Conservation (phyloP, 2,888 invertebrate species). For the Unio pictorum region DNA sequence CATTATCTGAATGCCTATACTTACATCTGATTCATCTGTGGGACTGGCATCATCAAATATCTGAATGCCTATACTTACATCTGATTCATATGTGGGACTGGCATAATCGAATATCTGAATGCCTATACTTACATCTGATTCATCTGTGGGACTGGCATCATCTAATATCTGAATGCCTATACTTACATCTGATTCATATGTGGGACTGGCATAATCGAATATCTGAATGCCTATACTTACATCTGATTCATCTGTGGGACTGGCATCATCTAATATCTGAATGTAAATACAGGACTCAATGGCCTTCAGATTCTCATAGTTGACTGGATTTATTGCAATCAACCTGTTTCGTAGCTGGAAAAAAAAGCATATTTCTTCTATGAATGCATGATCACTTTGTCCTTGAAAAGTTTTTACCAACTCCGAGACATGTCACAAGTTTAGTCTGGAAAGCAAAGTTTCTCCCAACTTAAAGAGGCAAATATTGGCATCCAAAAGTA, state of each 20-base stretch:
- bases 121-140: constrained; percentile 5
- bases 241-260: too few species aligned
- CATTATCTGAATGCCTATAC: background rate
- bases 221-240: too few species aligned
- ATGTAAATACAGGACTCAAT: constrained; percentile 50
- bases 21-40: background rate
- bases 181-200: too few species aligned
- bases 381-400: too few species aligned
- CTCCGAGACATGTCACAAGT: too few species aligned
- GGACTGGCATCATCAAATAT: background rate
- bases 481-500: too few species aligned
- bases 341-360: constrained; percentile 48
- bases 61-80: constrained; percentile 11
- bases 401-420: too few species aligned
- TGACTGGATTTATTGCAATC: constrained; percentile 52
- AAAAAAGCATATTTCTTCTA: background rate
- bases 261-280: too few species aligned
- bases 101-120: constrained; percentile 21
- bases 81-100: constrained; percentile 20
- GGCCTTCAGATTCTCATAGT: constrained; percentile 43
- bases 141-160: too few species aligned
- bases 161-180: constrained; percentile 4
- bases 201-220: too few species aligned
- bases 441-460: too few species aligned
- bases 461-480: too few species aligned